These are phyloP conservation scores for Caracal caracal DNA, from an alignment of 2,113 vertebrate genomes.

Conservation along the genomic window DNA sequence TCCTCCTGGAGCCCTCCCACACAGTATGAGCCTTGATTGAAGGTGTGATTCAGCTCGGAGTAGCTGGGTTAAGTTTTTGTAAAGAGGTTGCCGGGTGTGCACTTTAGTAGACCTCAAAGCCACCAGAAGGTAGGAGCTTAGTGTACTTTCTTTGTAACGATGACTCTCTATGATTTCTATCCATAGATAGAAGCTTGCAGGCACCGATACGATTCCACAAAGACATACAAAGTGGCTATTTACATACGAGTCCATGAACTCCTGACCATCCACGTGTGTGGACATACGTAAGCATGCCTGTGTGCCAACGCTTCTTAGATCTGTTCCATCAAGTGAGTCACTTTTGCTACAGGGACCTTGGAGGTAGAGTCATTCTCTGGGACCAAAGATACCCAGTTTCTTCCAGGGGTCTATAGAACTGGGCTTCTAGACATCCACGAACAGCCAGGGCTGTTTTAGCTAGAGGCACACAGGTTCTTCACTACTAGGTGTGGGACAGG, in stretches of 20 bases:
- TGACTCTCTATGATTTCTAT: conserved; percentile 56
- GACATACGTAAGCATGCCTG: background rate
- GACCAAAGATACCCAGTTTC: background rate
- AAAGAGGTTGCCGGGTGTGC: conserved; percentile 69
- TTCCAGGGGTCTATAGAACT: background rate
- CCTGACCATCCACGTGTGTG: background rate
- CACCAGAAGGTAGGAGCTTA: conserved; percentile 39
- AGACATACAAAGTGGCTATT: background rate
- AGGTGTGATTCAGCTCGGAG: conserved; percentile 51
- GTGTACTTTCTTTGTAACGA: conserved; percentile 46
- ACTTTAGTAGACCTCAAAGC: conserved; percentile 76
- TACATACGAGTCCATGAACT: background rate
- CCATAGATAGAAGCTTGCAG: background rate
- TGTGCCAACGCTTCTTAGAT: background rate
- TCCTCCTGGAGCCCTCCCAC: background rate
- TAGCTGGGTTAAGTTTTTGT: conserved; percentile 67
- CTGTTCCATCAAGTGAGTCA: background rate
- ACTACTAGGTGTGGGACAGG: background rate
- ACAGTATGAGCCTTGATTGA: conserved; percentile 8
- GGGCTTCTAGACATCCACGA: background rate
- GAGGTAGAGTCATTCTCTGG: background rate
- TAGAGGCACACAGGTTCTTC: background rate
- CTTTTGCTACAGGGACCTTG: background rate
- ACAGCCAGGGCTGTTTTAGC: background rate
- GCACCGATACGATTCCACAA: background rate